Evolutionary conservation across 2,888 invertebrate species (phyloP).

Genomic region (Tiliacea aurago): DNA sequence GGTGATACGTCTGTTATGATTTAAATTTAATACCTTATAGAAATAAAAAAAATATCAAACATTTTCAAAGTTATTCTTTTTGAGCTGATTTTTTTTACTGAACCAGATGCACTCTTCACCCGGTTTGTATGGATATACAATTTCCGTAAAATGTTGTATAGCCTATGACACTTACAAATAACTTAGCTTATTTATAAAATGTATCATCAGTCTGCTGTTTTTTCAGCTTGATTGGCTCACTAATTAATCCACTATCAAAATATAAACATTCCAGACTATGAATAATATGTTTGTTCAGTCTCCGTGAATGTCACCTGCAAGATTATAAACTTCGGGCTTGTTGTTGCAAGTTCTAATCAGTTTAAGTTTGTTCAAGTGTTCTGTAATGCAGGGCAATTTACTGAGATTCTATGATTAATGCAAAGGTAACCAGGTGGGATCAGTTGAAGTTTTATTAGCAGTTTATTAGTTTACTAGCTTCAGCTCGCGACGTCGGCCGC

Average conservation of each 20-base stretch:
- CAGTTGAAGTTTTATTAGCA: background rate
- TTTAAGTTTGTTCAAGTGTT: conserved; percentile 7
- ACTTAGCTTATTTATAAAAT: background rate
- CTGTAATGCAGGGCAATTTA: background rate
- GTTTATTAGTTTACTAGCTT: background rate
- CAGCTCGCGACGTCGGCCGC: too few species aligned
- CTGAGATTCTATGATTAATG: conserved; percentile 12
- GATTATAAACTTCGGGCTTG: background rate
- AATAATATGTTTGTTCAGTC: conserved; percentile 6
- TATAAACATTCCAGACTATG: background rate
- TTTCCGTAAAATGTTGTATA: too few species aligned
- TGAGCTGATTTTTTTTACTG: too few species aligned
- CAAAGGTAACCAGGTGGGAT: background rate
- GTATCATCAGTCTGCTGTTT: too few species aligned
- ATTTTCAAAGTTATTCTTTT: too few species aligned
- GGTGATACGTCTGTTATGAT: too few species aligned
- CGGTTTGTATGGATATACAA: too few species aligned
- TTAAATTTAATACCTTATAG: too few species aligned
- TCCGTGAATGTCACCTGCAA: background rate
- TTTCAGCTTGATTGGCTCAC: background rate
- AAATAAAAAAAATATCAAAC: too few species aligned
- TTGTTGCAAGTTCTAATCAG: conserved; percentile 7
- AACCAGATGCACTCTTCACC: too few species aligned
- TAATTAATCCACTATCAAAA: background rate
- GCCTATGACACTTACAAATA: too few species aligned